Evolutionary conservation across 2,113 vertebrate species (phyloP).

Genomic region (Chelonoidis abingdonii): DNA sequence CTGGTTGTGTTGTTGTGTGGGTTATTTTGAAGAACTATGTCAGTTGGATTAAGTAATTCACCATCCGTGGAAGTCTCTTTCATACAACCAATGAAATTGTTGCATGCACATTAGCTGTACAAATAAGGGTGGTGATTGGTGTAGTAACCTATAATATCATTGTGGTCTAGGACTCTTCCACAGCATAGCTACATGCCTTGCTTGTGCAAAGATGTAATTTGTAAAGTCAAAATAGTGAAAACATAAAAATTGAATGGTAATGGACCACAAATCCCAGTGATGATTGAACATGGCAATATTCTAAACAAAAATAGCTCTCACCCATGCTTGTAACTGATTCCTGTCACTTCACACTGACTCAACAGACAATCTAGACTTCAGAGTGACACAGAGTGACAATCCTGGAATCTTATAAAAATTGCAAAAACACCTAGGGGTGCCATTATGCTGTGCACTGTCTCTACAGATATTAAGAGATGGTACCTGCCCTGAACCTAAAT

Average conservation of each 20-base stretch:
- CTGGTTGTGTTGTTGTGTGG: background rate
- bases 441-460: background rate
- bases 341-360: too few relatives aligned
- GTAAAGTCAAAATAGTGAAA: background rate
- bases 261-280: too few relatives aligned
- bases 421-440: background rate
- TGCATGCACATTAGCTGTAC: background rate
- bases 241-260: background rate
- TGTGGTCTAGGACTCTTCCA: background rate
- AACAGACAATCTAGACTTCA: too few relatives aligned
- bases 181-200: background rate
- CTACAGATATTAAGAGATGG: background rate
- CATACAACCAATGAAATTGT: background rate
- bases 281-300: background rate
- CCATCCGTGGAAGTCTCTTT: background rate
- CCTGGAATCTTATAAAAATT: background rate
- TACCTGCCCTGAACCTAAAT: background rate
- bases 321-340: too few relatives aligned
- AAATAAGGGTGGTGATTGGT: background rate
- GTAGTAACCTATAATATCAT: background rate
- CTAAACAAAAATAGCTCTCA: too few relatives aligned
- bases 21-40: background rate
- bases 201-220: background rate
- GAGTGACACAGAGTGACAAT: too few relatives aligned
- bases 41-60: background rate